Evolutionary conservation across 2,113 vertebrate species (phyloP).

Genomic region (Tor tambroides): DNA sequence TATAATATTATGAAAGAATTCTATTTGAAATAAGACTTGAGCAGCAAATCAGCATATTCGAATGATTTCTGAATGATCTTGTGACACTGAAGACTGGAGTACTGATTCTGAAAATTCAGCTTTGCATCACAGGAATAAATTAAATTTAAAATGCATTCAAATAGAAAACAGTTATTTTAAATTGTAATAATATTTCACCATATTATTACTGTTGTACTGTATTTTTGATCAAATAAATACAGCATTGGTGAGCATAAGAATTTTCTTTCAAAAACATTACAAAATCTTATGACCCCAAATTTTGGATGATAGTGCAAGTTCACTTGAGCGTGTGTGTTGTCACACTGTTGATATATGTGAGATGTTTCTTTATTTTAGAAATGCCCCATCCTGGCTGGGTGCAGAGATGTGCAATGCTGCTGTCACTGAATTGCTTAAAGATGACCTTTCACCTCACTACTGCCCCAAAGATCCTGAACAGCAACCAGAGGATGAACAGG

Average conservation of each 20-base stretch:
- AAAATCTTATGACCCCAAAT: not conserved
- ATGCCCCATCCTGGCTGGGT: constrained; percentile 72
- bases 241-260: not conserved
- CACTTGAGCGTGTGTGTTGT: not conserved
- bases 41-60: not conserved
- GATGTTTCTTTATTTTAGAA: constrained; percentile 63
- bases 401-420: constrained; percentile 78
- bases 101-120: not conserved
- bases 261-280: not conserved
- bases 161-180: not conserved
- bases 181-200: not conserved
- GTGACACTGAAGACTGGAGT: not conserved
- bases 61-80: not conserved
- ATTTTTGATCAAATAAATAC: not conserved
- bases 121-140: not conserved
- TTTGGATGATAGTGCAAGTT: not conserved
- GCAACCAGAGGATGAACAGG: constrained; percentile 62
- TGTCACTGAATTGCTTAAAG: constrained; percentile 73
- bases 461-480: constrained; percentile 65
- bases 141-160: not conserved
- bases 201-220: not conserved
- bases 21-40: not conserved
- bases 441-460: constrained; percentile 77
- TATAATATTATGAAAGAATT: not conserved
- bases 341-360: not conserved